These are phyloP conservation scores for Borostomias antarcticus DNA, from an alignment of 2,797 vertebrate species.

Conservation along the genomic window DNA sequence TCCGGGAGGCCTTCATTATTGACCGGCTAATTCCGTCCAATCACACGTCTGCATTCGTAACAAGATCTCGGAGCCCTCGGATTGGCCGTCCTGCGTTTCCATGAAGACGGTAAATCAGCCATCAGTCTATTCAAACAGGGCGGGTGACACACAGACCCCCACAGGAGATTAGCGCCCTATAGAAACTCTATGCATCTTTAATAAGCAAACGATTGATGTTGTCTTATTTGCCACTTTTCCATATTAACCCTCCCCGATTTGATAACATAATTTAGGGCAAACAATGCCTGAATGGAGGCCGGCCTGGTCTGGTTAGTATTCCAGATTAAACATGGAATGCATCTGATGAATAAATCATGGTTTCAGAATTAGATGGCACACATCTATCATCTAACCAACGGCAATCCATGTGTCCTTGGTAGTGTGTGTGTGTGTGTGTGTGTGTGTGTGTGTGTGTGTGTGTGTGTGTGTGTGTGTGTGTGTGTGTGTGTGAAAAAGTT, in stretches of 20 bases:
- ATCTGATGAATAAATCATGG: conserved; percentile 69
- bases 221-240: conserved; percentile 47
- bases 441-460: too few species aligned
- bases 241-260: conserved; percentile 39
- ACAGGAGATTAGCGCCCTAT: conserved; percentile 8
- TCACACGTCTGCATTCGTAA: conserved; percentile 77
- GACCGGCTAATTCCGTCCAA: conserved; percentile 70
- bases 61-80: conserved; percentile 48
- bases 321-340: conserved; percentile 35
- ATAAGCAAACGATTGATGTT: conserved; percentile 66
- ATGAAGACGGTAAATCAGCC: conserved; percentile 24
- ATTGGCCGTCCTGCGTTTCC: conserved; percentile 20
- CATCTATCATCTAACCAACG: conserved; percentile 58
- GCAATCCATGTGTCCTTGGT: conserved; percentile 42
- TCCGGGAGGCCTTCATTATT: conserved; percentile 61
- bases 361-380: conserved; percentile 50
- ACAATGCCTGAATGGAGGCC: conserved; percentile 61
- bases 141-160: conserved; percentile 47
- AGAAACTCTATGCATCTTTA: conserved; percentile 64
- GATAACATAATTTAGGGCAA: conserved; percentile 60
- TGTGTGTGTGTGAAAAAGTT: too few species aligned
- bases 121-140: conserved; percentile 43
- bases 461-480: too few species aligned
- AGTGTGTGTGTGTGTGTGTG: conserved; percentile 36
- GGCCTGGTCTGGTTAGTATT: conserved; percentile 48